Evolutionary conservation across 2,113 vertebrate species (phyloP).

Genomic region (Sula dactylatra): DNA sequence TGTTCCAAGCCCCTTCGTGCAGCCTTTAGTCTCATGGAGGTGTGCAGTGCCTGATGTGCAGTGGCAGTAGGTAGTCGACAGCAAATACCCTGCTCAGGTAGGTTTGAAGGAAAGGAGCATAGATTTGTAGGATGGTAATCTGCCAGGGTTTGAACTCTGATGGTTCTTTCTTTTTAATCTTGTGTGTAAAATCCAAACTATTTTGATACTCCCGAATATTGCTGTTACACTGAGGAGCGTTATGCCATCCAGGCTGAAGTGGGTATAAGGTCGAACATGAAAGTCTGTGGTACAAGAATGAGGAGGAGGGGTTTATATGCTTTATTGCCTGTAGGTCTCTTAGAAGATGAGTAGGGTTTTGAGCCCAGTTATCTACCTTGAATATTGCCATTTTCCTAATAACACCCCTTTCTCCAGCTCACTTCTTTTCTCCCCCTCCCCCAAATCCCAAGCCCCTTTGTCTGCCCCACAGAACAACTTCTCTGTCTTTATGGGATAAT

Average conservation of each 20-base stretch:
- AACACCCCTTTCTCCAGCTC: slow-evolving; percentile 9
- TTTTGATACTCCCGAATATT: not conserved
- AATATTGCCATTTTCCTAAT: not conserved
- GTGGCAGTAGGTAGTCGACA: not conserved
- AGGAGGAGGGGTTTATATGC: not conserved
- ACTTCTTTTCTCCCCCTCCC: slow-evolving; percentile 5
- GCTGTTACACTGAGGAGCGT: fast-evolving
- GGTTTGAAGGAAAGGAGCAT: not conserved
- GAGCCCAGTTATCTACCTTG: not conserved
- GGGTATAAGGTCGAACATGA: not conserved
- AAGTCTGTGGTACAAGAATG: not conserved
- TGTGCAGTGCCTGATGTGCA: not conserved
- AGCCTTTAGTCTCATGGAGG: not conserved
- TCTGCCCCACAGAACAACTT: slow-evolving; percentile 51
- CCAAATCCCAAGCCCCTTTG: slow-evolving; percentile 47
- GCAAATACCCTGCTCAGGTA: not conserved
- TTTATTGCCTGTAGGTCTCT: not conserved
- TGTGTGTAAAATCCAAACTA: not conserved
- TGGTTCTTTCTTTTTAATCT: not conserved
- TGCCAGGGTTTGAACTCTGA: not conserved
- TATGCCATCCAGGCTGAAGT: not conserved
- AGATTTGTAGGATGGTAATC: not conserved
- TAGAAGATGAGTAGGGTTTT: not conserved
- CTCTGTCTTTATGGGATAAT: slow-evolving; percentile 64
- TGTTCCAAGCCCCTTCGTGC: not conserved